Percentiles rank a stretch among this genome's conserved stretches.
These are phyloP conservation scores for Trachelus stipa DNA, from an alignment of 2,888 invertebrate genomes.

Conservation along the genomic window DNA sequence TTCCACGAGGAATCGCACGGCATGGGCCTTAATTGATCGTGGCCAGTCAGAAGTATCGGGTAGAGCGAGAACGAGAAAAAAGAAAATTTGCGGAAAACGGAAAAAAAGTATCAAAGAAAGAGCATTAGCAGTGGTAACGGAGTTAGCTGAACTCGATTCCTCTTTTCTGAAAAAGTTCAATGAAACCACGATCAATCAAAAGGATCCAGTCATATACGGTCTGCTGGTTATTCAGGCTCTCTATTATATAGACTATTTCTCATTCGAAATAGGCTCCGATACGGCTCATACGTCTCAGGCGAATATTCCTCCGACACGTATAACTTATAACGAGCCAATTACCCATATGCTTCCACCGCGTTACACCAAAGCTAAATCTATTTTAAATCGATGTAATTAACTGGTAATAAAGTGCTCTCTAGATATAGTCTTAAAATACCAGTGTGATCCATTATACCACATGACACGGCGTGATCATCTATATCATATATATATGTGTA, in stretches of 20 bases:
- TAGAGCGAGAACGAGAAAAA: neutral
- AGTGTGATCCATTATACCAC: neutral
- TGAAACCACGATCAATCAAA: neutral
- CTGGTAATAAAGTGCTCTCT: constrained; percentile 7
- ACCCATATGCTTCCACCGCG: neutral
- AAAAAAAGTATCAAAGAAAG: neutral
- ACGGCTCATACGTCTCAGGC: neutral
- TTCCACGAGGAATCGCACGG: neutral
- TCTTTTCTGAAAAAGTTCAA: neutral
- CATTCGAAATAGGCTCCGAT: neutral
- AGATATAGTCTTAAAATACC: neutral
- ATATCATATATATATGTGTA: neutral
- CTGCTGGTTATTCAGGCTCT: neutral
- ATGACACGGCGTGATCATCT: neutral
- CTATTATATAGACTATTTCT: neutral
- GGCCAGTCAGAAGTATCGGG: neutral
- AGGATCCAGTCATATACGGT: neutral
- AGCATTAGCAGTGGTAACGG: neutral
- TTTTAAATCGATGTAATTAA: constrained; percentile 7
- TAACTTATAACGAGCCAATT: constrained; percentile 4
- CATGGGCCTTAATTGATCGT: neutral
- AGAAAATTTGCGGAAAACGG: neutral
- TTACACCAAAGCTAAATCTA: neutral
- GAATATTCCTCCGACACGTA: neutral
- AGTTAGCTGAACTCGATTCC: neutral